These are phyloP conservation scores for Tyrannus savana DNA, from an alignment of 2,113 vertebrate genomes.

Conservation along the genomic window DNA sequence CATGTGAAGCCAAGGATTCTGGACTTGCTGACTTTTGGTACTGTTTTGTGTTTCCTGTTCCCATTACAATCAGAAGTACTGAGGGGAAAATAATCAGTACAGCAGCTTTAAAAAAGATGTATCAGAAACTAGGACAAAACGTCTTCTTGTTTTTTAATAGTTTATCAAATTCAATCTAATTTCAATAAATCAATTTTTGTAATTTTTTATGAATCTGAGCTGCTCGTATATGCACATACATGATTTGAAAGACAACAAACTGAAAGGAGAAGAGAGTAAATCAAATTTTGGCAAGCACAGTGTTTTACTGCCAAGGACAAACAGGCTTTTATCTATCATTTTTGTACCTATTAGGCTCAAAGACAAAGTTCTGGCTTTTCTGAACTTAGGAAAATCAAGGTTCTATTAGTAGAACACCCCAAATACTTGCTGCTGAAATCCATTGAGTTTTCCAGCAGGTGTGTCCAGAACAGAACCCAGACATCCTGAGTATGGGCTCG, in stretches of 20 bases:
- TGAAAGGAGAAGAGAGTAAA: background rate
- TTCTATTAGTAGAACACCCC: background rate
- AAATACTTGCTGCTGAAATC: background rate
- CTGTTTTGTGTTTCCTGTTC: background rate
- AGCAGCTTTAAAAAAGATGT: background rate
- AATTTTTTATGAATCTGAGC: background rate
- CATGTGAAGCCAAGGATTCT: background rate
- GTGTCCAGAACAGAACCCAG: background rate
- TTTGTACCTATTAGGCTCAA: background rate
- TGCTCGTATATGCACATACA: background rate
- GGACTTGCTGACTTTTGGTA: background rate
- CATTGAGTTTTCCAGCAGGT: background rate
- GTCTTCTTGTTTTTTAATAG: background rate
- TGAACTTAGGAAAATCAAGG: background rate
- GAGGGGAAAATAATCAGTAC: background rate
- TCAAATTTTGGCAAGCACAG: background rate
- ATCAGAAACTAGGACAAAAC: background rate
- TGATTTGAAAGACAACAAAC: background rate
- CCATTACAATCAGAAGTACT: background rate
- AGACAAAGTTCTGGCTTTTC: background rate
- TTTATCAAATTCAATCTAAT: background rate
- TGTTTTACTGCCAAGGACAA: background rate
- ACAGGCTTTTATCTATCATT: background rate
- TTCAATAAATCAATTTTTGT: background rate
- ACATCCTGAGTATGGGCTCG: background rate